Percentiles rank a stretch among this genome's conserved stretches.
phyloP scores from a whole-genome alignment of 2,888 invertebrate species.

The Drosophila pseudotakahashii region DNA sequence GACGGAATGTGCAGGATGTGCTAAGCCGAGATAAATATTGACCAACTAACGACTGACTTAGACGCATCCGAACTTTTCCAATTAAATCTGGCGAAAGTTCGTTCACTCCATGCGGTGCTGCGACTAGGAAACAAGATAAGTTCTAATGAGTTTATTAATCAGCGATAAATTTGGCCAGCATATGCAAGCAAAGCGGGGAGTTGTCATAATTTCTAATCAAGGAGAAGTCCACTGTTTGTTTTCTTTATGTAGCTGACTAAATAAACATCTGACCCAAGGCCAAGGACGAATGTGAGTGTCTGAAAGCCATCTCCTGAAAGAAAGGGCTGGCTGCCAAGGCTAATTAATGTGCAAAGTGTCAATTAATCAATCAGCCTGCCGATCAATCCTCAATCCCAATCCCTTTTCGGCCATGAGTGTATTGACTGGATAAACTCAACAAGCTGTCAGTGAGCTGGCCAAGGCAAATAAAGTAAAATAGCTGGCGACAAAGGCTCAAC shows the following conservation, averaged over 20 bases:
- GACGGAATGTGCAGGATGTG: constrained; percentile 8
- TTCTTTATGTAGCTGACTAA: constrained; percentile 7
- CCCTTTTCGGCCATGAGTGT: constrained; percentile 35
- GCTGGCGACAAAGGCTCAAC: constrained; percentile 63
- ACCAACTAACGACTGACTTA: constrained; percentile 41
- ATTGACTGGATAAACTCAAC: constrained; percentile 78
- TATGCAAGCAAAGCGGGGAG: constrained; percentile 33
- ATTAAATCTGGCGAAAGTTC: constrained; percentile 45
- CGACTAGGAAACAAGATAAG: constrained; percentile 54
- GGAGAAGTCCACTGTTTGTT: constrained; percentile 10
- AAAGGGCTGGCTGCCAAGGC: constrained; percentile 26
- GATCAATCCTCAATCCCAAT: constrained; percentile 71
- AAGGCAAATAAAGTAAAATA: constrained; percentile 76
- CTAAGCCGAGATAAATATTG: constrained; percentile 28
- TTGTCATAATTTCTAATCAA: constrained; percentile 67
- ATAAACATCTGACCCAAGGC: constrained; percentile 37
- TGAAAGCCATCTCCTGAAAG: constrained; percentile 37
- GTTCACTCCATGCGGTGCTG: constrained; percentile 10
- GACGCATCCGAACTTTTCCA: constrained; percentile 43
- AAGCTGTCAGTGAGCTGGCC: constrained; percentile 70
- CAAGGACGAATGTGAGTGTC: constrained; percentile 28
- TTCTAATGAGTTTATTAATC: constrained; percentile 79
- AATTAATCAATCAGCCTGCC: constrained; percentile 81
- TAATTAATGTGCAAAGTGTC: constrained; percentile 82
- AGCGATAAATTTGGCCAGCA: constrained; percentile 57